Conservation (phyloP, 2,797 vertebrate genomes). For the Pangasius krempfi region DNA sequence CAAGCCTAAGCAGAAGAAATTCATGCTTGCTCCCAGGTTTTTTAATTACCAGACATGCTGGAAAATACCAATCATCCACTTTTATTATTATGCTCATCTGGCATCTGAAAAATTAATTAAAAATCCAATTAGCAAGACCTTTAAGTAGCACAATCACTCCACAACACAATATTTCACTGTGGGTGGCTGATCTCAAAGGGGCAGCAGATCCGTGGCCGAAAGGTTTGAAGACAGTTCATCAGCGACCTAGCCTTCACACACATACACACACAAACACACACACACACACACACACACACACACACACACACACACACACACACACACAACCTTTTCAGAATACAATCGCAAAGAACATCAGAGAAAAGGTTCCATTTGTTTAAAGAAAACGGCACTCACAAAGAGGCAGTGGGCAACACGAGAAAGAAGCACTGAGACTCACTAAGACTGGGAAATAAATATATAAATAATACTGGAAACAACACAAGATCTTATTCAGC, state of each 20-base stretch:
- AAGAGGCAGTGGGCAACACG: too few relatives aligned
- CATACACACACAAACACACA: background rate
- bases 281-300: background rate
- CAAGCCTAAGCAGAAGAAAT: background rate
- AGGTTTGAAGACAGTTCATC: slow-evolving; percentile 6
- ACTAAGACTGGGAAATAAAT: background rate
- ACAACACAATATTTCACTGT: slow-evolving; percentile 5
- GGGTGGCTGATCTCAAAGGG: slow-evolving; percentile 2
- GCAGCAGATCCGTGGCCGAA: background rate
- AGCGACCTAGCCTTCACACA: background rate
- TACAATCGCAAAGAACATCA: background rate
- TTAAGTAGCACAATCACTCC: slow-evolving; percentile 31
- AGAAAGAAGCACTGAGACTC: too few relatives aligned
- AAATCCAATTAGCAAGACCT: slow-evolving; percentile 53
- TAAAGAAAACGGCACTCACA: background rate
- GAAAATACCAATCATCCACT: slow-evolving; percentile 46
- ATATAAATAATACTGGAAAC: background rate
- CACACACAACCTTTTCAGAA: background rate
- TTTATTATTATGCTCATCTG: slow-evolving; percentile 54
- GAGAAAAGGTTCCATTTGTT: too few relatives aligned
- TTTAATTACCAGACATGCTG: slow-evolving; percentile 56
- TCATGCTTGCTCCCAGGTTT: slow-evolving; percentile 36
- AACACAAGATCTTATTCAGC: background rate
- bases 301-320: background rate
- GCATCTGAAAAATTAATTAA: slow-evolving; percentile 55